Percentiles rank a stretch among this genome's conserved stretches.
Conservation (phyloP, 2,797 vertebrate species). For the Brachyalestes nurse region DNA sequence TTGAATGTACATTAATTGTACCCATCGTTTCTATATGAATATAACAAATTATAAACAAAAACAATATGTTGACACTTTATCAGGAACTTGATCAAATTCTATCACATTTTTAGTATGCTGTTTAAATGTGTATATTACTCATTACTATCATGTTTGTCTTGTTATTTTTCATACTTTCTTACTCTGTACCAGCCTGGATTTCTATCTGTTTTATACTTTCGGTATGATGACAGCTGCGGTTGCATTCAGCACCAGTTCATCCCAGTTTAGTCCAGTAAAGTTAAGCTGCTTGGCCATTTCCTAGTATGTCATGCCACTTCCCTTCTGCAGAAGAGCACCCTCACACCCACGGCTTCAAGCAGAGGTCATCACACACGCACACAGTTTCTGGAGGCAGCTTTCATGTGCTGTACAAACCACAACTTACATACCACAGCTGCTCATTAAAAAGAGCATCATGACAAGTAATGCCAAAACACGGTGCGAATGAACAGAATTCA, state of each 20-base stretch:
- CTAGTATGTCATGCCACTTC: constrained; percentile 71
- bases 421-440: constrained; percentile 3
- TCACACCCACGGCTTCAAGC: constrained; percentile 70
- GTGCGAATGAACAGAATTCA: neutral
- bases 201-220: neutral
- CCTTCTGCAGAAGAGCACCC: constrained; percentile 72
- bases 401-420: constrained; percentile 4
- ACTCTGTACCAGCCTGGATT: no score
- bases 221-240: neutral
- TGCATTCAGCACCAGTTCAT: neutral
- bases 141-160: no score
- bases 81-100: no score
- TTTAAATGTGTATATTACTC: no score
- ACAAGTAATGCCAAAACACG: neutral
- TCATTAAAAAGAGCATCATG: neutral
- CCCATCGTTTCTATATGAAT: no score
- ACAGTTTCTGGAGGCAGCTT: neutral
- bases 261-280: neutral
- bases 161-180: no score
- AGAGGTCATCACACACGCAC: constrained; percentile 60
- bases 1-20: no score
- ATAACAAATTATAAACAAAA: no score
- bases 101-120: no score
- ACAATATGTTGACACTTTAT: no score
- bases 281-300: constrained; percentile 66